Percentiles rank a stretch among this genome's conserved stretches.
These are phyloP conservation scores for Rhynchomys soricoides DNA, from an alignment of 2,113 vertebrate species.

Conservation along the genomic window DNA sequence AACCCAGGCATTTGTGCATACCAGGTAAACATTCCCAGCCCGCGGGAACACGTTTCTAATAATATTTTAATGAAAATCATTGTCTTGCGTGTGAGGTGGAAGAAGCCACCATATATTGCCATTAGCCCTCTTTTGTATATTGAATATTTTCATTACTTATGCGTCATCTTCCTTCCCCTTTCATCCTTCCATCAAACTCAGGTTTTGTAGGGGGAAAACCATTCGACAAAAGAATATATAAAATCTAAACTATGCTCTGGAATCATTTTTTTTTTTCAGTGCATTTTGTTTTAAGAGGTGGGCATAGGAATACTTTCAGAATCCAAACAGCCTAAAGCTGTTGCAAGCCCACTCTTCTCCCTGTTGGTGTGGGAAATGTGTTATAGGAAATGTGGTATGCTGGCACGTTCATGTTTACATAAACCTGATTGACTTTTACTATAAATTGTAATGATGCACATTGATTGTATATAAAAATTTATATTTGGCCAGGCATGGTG, in stretches of 20 bases:
- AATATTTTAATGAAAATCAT: background rate
- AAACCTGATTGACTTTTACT: background rate
- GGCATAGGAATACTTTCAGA: background rate
- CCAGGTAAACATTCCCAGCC: background rate
- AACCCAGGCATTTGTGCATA: background rate
- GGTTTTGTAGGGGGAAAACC: background rate
- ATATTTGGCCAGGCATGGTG: background rate
- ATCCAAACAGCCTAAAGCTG: background rate
- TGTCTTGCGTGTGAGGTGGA: background rate
- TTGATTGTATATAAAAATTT: background rate
- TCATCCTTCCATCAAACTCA: background rate
- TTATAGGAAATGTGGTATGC: background rate
- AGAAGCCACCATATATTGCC: background rate
- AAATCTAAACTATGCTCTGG: background rate
- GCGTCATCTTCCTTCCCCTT: background rate
- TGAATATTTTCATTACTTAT: background rate
- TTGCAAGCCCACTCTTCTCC: background rate
- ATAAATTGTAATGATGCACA: background rate
- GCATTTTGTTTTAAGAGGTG: background rate
- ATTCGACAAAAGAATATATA: background rate
- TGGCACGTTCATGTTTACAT: background rate
- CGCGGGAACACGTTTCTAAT: background rate
- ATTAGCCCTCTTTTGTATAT: background rate
- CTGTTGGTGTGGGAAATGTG: background rate
- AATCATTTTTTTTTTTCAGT: background rate